A percentile compares a stretch with the other conserved stretches of the same genome.
Evolutionary conservation across 1,140 invertebrate genomes (phyloP).

Genomic region (Atta cephalotes): DNA sequence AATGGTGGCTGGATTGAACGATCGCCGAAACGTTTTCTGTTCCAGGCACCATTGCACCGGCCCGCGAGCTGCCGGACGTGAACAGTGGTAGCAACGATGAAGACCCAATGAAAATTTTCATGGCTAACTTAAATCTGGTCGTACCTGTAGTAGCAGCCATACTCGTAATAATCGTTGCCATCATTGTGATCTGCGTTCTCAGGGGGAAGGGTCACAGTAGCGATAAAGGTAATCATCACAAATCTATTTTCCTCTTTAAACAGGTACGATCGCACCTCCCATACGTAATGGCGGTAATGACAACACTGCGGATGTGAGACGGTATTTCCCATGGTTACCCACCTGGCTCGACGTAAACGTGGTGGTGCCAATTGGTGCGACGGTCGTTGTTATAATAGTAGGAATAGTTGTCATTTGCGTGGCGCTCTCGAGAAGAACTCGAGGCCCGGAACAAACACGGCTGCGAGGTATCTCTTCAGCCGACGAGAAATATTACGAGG

Average conservation of each 20-base stretch:
- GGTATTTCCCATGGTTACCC: slow-evolving; percentile 92
- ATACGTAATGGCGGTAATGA: slow-evolving; percentile 88
- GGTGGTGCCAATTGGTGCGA: slow-evolving; percentile 93
- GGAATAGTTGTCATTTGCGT: slow-evolving; percentile 96
- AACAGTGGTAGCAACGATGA: slow-evolving; percentile 88
- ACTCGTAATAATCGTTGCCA: slow-evolving; percentile 95
- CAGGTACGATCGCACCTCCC: slow-evolving; percentile 93
- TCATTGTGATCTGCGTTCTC: slow-evolving; percentile 96
- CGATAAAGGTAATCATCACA: slow-evolving; percentile 90
- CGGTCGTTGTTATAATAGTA: slow-evolving; percentile 94
- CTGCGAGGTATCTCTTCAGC: slow-evolving; percentile 90
- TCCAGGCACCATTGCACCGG: slow-evolving; percentile 97
- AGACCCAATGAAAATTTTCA: slow-evolving; percentile 93
- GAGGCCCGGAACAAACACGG: slow-evolving; percentile 91
- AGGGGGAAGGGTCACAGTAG: slow-evolving; percentile 92
- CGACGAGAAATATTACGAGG: slow-evolving; percentile 86
- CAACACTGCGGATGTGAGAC: slow-evolving; percentile 85
- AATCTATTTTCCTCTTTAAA: slow-evolving; percentile 36
- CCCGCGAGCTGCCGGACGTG: slow-evolving; percentile 93
- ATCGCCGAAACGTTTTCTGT: slow-evolving; percentile 85
- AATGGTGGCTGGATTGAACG: slow-evolving; percentile 83
- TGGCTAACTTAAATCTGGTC: slow-evolving; percentile 96
- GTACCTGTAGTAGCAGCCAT: slow-evolving; percentile 97
- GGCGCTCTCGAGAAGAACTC: slow-evolving; percentile 91
- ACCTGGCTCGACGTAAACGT: slow-evolving; percentile 95